phyloP scores from a whole-genome alignment of 2,888 invertebrate genomes.

The Pantelozetes paolii region DNA sequence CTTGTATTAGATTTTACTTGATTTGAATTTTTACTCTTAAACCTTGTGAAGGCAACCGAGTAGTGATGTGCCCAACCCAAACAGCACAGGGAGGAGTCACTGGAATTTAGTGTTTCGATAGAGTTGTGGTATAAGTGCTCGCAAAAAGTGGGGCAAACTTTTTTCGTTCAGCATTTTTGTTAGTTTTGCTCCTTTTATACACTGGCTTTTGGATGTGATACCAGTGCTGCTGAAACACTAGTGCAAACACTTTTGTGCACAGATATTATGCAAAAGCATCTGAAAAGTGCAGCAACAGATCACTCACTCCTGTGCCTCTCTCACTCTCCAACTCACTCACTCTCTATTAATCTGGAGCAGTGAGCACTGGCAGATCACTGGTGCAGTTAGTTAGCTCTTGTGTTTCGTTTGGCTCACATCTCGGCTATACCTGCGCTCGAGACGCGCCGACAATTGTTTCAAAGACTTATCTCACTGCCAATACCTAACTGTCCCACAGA shows the following conservation, averaged over 20 bases:
- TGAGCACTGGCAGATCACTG: neutral
- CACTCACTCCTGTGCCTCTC: neutral
- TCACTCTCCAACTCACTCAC: neutral
- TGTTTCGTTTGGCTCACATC: constrained; percentile 1
- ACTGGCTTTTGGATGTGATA: neutral
- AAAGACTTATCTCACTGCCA: neutral
- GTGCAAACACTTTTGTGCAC: neutral
- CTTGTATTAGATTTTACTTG: neutral
- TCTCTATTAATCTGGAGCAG: constrained; percentile 8
- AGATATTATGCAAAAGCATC: neutral
- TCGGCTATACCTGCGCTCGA: neutral
- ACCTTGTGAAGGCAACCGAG: constrained; percentile 25
- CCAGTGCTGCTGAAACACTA: no score
- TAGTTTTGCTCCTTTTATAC: neutral
- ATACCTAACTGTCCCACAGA: no score
- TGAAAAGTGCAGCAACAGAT: neutral
- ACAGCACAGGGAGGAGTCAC: constrained; percentile 4
- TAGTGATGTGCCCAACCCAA: constrained; percentile 17
- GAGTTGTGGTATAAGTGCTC: neutral
- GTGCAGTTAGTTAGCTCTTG: neutral
- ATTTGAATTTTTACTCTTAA: neutral
- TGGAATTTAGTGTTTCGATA: no score
- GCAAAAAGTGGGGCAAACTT: constrained; percentile 15
- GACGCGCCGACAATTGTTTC: constrained; percentile 13
- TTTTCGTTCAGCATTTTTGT: neutral